Conservation (phyloP, 2,113 vertebrate species). For the Xenopus borealis region DNA sequence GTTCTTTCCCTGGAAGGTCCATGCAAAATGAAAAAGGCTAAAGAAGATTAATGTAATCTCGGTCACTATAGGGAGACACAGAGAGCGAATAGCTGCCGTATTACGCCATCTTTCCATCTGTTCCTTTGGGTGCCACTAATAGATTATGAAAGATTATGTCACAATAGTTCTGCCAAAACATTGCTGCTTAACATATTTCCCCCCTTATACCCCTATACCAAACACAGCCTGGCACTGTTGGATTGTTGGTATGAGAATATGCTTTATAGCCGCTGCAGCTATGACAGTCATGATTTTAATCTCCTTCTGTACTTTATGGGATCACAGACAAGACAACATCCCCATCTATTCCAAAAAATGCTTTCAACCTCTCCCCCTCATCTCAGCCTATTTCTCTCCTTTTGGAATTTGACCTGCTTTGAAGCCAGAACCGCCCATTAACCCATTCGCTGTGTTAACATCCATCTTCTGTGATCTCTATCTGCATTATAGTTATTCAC, state of each 20-base stretch:
- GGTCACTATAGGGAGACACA: not conserved
- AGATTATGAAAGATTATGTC: not conserved
- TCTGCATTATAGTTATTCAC: no score
- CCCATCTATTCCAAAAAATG: conserved; percentile 6
- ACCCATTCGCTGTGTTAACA: not conserved
- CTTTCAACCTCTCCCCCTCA: conserved; percentile 26
- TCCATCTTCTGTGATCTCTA: no score
- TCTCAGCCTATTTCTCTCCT: conserved; percentile 4
- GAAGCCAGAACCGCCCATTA: conserved; percentile 6
- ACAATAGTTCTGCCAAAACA: not conserved
- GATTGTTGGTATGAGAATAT: not conserved
- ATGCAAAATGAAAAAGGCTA: not conserved
- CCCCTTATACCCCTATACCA: not conserved
- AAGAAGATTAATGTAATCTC: not conserved
- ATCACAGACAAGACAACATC: conserved; percentile 6
- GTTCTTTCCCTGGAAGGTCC: not conserved
- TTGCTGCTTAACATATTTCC: not conserved
- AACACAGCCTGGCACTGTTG: no score
- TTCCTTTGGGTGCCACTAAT: not conserved
- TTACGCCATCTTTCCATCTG: not conserved
- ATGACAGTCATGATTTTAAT: not conserved
- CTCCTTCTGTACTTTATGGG: not conserved
- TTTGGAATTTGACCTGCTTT: conserved; percentile 35
- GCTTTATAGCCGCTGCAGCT: not conserved
- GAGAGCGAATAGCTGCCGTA: not conserved